Evolutionary conservation across 2,797 vertebrate species (phyloP), one percentile per base, ranked within the genome.

Genomic region (Neopelma chrysocephalum): DNA sequence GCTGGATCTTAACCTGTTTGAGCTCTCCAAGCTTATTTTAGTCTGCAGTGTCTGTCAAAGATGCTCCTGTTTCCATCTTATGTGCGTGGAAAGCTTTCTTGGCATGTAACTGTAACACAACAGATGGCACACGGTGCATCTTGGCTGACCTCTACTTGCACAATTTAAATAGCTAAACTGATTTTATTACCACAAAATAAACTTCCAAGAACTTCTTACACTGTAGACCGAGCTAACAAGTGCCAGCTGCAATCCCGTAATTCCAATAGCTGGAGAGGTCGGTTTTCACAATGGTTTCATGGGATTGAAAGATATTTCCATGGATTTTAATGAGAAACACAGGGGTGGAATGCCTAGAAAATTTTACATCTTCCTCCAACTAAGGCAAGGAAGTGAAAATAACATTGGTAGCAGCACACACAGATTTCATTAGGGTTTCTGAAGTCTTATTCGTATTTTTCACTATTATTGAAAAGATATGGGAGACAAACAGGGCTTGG

Each of bases 61-160:
- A 60, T 43, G 70, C 64, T 94, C 40, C 66, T 17, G 12, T 87
- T 96, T 80, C 87, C 68, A 86, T 94, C 56, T 57, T 56, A 3
- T 12, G 36, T 54, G 56, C 1, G 0, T 56, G 84, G 94, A 94
- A 70, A 90, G 25, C 80, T 94, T 22, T 94, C 69, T 68, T 91
- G 82, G 91, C 82, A 8, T 17, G 50, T 17, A 61, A n/a, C 66
- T 86, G 53, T 34, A 84, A 50, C 93, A 93, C 83, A 77, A 13
- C 95, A 97, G 96, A 96, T 95, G 93, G 96, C 53, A 48, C 73
- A 20, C 15, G 2, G 60, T 69, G 75, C 91, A 90, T 43, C 86
- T 94, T 97, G 95, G 92, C 91, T 96, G 94, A 95, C 95, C 96
- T 96, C 94, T 85, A 1, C 81, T 53, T 89, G 13, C 84, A 85